These are phyloP conservation scores for Pitangus sulphuratus DNA, from an alignment of 2,797 vertebrate genomes.

Conservation along the genomic window DNA sequence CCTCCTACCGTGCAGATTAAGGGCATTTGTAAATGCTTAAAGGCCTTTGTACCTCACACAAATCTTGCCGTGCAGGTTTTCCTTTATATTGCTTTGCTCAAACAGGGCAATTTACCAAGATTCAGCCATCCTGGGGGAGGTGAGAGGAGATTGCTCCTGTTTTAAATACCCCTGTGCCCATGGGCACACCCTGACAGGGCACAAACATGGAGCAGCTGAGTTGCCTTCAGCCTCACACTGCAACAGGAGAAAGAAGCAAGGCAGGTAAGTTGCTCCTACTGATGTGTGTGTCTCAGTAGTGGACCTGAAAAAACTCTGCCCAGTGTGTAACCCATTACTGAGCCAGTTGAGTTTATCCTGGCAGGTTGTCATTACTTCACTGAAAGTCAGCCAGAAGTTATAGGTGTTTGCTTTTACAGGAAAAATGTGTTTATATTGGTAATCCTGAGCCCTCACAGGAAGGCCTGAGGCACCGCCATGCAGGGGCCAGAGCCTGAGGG, in stretches of 20 bases:
- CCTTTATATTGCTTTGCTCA: accelerated
- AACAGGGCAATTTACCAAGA: accelerated
- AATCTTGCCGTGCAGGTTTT: not conserved
- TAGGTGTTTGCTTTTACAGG: not conserved
- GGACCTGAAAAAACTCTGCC: not conserved
- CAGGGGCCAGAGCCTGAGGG: accelerated
- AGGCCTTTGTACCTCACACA: not conserved
- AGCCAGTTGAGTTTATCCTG: not conserved
- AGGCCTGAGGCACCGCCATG: accelerated
- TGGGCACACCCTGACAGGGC: not conserved
- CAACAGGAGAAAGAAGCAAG: not conserved
- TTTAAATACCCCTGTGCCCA: not conserved
- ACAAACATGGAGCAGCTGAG: not conserved
- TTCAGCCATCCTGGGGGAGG: accelerated
- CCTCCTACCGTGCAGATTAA: not conserved
- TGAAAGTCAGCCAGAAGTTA: not conserved
- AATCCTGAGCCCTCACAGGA: not conserved
- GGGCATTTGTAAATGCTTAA: not conserved
- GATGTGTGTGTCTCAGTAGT: accelerated
- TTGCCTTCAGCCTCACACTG: not conserved
- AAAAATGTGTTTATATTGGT: not conserved
- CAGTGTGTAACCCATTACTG: accelerated
- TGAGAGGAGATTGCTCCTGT: accelerated
- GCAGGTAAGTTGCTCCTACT: not conserved
- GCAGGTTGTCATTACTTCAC: accelerated